Conservation (phyloP, 2,888 invertebrate species). For the Pachymerium ferrugineum region DNA sequence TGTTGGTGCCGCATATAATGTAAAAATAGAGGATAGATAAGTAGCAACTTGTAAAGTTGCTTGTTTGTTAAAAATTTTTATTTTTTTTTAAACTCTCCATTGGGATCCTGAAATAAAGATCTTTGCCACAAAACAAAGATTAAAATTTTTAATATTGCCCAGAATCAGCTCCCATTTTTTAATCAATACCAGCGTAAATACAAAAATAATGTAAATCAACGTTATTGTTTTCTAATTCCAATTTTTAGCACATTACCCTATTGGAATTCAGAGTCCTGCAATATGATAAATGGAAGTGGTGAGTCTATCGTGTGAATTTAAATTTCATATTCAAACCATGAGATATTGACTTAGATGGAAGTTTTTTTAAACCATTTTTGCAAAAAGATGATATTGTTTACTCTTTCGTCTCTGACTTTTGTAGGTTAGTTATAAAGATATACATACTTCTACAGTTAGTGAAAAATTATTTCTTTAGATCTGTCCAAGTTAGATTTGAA, state of each 20-base stretch:
- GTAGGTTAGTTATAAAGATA: not conserved
- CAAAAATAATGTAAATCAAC: no score
- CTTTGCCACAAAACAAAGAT: no score
- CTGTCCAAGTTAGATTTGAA: not conserved
- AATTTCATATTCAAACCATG: not conserved
- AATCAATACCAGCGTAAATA: no score
- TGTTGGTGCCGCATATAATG: no score
- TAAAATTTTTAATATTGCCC: no score
- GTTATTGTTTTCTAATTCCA: not conserved
- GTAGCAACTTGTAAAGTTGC: no score
- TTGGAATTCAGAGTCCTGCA: conserved; percentile 73
- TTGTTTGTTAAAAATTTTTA: no score
- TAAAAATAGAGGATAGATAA: no score
- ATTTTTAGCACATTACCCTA: conserved; percentile 48
- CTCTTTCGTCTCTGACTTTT: not conserved
- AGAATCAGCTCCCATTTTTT: no score
- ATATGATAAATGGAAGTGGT: conserved; percentile 67
- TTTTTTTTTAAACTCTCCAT: no score
- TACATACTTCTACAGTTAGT: not conserved
- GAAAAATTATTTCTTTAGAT: not conserved
- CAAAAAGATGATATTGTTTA: not conserved
- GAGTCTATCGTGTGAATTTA: not conserved
- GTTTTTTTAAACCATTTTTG: not conserved
- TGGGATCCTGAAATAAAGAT: no score
- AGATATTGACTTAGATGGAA: not conserved